phyloP scores from a whole-genome alignment of 2,888 invertebrate species.

The Lysandra coridon region DNA sequence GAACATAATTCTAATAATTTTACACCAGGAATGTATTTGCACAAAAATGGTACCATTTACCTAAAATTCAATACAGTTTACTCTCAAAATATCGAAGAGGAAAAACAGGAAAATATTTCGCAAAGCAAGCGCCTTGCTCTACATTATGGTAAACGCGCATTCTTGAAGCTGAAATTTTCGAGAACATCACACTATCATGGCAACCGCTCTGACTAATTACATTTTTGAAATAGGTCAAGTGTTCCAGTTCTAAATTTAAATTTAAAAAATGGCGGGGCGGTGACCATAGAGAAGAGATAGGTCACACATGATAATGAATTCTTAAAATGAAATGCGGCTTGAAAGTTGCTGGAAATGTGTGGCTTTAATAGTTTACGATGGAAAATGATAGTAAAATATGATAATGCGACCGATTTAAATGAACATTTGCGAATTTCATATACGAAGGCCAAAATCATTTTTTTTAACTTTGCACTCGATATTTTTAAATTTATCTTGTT shows the following conservation, averaged over 20 bases:
- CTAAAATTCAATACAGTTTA: not conserved
- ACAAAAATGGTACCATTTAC: not conserved
- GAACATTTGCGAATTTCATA: too few species aligned
- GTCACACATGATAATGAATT: not conserved
- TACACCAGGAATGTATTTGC: not conserved
- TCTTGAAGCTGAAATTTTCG: not conserved
- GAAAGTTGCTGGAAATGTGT: not conserved
- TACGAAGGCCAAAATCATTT: too few species aligned
- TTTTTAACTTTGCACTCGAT: too few species aligned
- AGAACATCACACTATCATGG: not conserved
- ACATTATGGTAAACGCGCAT: not conserved
- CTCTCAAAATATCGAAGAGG: constrained; percentile 34
- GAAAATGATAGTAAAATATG: too few species aligned
- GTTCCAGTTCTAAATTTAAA: constrained; percentile 8
- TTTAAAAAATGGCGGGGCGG: not conserved
- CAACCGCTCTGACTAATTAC: not conserved
- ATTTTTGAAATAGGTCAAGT: constrained; percentile 14
- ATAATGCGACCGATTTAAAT: too few species aligned
- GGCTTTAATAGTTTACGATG: too few species aligned
- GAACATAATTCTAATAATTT: not conserved
- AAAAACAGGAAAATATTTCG: constrained; percentile 12
- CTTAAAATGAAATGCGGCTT: not conserved
- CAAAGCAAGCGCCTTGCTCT: constrained; percentile 5
- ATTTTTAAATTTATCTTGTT: too few species aligned
- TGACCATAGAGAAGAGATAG: not conserved